Evolutionary conservation across 2,797 vertebrate species (phyloP), one percentile per base, ranked within the genome.

Genomic region (Thamnophis elegans): DNA sequence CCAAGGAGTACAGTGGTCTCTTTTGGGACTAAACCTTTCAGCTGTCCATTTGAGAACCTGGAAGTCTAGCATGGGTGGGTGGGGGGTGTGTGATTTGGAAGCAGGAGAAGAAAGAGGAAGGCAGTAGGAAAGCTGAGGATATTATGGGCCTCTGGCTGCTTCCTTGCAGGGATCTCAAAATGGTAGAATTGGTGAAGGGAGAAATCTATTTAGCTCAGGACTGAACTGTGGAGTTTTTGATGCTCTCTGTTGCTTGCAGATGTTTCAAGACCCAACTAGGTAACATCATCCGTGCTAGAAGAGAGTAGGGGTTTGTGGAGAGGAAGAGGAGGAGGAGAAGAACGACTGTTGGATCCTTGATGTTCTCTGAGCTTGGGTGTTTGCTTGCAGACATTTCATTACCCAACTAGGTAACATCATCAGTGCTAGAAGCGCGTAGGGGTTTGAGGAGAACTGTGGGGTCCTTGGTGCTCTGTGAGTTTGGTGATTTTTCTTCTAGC

Each of bases 361-460:
- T 62, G 25, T 10, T 62, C 60, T 11, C 26, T 62, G 10, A 55
- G 54, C 0, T 55, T 55, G 54, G 0, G 13, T 55, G 54, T 13
- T 55, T 55, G 12, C 13, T 13, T 55, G 54, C 54, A 55, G 13
- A 55, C 0, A 0, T 55, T 55, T 55, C 54, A 55, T 55, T 13
- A 55, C 54, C 13, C 54, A 55, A 11, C 12, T 14, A 55, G 54
- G 54, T 55, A 55, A 4, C 54, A 4, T 4, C 54, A 55, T 55
- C 58, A 59, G 0, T 59, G 58, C 2, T 59, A 25, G 1, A 9
- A 25, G 58, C 0, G 58, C 9, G 58, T 9, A 36, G 58, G 2
- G 22, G 22, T 59, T 59, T 25, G 59, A 65, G 28, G 60, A 65
- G 26, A 1, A 65, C 11, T 28, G 28, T n/a, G 1, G 28, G 28